A percentile compares a stretch with the other conserved stretches of the same genome.
phyloP scores from a whole-genome alignment of 1,140 invertebrate species.

The Drosophila arizonae region DNA sequence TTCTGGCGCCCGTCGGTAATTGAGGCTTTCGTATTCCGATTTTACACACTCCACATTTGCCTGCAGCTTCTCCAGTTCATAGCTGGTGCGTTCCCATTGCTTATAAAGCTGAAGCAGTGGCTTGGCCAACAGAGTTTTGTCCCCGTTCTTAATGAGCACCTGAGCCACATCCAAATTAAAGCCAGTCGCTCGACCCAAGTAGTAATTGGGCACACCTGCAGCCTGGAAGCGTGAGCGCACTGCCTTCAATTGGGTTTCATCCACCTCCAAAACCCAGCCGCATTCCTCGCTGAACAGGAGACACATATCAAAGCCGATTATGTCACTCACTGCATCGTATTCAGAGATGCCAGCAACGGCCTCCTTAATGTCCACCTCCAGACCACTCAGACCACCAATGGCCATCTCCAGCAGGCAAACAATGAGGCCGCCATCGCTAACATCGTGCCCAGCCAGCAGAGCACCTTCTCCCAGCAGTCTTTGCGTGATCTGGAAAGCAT shows the following conservation, averaged over 20 bases:
- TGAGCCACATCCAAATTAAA: conserved; percentile 87
- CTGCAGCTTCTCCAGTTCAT: conserved; percentile 92
- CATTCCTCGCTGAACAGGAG: conserved; percentile 95
- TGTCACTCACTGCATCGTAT: conserved; percentile 20
- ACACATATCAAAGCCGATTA: conserved; percentile 84
- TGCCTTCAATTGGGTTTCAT: conserved; percentile 83
- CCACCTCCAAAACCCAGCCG: conserved; percentile 95
- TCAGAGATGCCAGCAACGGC: conserved; percentile 26
- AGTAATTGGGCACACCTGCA: conserved; percentile 86
- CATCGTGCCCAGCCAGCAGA: conserved; percentile 95
- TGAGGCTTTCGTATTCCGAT: conserved; percentile 89
- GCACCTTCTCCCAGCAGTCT: conserved; percentile 89
- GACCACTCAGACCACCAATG: conserved; percentile 94
- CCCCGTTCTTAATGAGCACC: conserved; percentile 86
- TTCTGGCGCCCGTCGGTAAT: conserved; percentile 85
- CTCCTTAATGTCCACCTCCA: conserved; percentile 87
- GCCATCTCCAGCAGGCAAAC: conserved; percentile 97
- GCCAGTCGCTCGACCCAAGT: conserved; percentile 88
- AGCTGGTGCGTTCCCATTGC: conserved; percentile 98
- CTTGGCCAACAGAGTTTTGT: conserved; percentile 85
- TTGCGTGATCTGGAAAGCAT: conserved; percentile 93
- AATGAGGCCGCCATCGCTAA: conserved; percentile 97
- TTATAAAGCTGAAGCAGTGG: conserved; percentile 88
- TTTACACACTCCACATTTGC: conserved; percentile 90
- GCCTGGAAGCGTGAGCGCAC: conserved; percentile 86